These are phyloP conservation scores for Plebejus melissa DNA, from an alignment of 2,888 invertebrate genomes.

Conservation along the genomic window DNA sequence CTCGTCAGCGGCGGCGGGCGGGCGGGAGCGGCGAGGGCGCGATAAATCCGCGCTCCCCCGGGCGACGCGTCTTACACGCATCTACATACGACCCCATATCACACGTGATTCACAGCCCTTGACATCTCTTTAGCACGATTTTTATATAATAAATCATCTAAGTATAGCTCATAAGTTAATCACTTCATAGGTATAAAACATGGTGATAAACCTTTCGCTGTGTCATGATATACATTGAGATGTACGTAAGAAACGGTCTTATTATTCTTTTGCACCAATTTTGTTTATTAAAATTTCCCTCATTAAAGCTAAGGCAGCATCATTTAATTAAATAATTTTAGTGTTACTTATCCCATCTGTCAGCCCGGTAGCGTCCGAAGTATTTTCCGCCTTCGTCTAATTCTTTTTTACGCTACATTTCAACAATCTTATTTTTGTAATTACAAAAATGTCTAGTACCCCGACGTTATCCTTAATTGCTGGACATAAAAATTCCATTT, in stretches of 20 bases:
- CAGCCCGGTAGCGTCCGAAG: conserved; percentile 57
- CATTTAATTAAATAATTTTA: conserved; percentile 29
- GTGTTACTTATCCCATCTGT: conserved; percentile 55
- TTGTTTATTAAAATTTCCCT: conserved; percentile 8
- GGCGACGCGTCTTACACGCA: conserved; percentile 61
- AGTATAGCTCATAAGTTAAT: not conserved
- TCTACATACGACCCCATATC: conserved; percentile 41
- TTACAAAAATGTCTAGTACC: conserved; percentile 79
- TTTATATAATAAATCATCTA: not conserved
- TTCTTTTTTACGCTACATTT: conserved; percentile 80
- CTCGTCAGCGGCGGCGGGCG: conserved; percentile 58
- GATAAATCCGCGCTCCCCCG: conserved; percentile 75
- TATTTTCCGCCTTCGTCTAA: conserved; percentile 71
- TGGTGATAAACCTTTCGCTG: not conserved
- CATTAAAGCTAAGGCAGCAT: conserved; percentile 3
- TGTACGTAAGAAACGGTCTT: not conserved
- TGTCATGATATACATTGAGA: not conserved
- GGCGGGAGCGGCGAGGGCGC: conserved; percentile 48
- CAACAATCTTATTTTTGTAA: conserved; percentile 79
- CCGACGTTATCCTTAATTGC: conserved; percentile 79
- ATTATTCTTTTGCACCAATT: conserved; percentile 20
- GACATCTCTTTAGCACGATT: not conserved
- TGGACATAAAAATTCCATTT: conserved; percentile 80
- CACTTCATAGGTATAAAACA: too few species aligned
- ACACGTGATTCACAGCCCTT: not conserved